A percentile compares a stretch with the other conserved stretches of the same genome.
These are phyloP conservation scores for Cirrhinus molitorella DNA, from an alignment of 2,797 vertebrate species.

Conservation along the genomic window DNA sequence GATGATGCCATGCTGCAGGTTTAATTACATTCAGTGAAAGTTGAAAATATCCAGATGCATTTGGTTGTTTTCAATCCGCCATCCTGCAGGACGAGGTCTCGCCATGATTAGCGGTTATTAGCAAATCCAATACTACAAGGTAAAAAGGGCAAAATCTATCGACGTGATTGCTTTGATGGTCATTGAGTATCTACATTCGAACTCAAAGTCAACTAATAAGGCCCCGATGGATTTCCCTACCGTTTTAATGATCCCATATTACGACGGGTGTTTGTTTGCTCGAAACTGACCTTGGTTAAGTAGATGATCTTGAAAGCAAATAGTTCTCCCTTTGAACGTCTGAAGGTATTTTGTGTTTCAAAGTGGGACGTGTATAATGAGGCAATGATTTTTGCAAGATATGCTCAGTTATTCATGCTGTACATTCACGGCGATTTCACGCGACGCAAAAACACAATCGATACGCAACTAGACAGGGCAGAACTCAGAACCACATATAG, in stretches of 20 bases:
- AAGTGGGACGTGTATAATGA: slow-evolving; percentile 20
- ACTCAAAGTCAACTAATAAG: slow-evolving; percentile 58
- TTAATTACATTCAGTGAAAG: slow-evolving; percentile 54
- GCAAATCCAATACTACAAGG: neutral
- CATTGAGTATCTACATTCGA: slow-evolving; percentile 48
- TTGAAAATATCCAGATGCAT: slow-evolving; percentile 42
- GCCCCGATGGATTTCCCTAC: slow-evolving; percentile 42
- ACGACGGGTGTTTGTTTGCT: slow-evolving; percentile 28
- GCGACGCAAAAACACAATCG: slow-evolving; percentile 65
- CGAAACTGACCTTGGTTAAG: slow-evolving; percentile 45
- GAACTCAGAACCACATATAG: slow-evolving; percentile 62
- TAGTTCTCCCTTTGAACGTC: slow-evolving; percentile 24
- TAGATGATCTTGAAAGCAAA: slow-evolving; percentile 36
- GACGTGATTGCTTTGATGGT: slow-evolving; percentile 34
- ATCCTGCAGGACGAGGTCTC: neutral
- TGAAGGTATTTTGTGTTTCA: slow-evolving; percentile 15
- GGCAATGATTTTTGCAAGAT: slow-evolving; percentile 46
- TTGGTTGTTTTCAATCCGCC: neutral
- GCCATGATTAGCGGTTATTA: neutral
- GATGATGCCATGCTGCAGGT: slow-evolving; percentile 20
- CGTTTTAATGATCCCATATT: slow-evolving; percentile 50
- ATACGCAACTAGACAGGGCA: slow-evolving; percentile 58
- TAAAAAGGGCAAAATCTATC: slow-evolving; percentile 18
- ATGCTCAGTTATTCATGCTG: slow-evolving; percentile 52
- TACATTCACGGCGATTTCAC: slow-evolving; percentile 58